These are phyloP conservation scores for Drosophila atripex DNA, from an alignment of 2,888 invertebrate species.

Conservation along the genomic window DNA sequence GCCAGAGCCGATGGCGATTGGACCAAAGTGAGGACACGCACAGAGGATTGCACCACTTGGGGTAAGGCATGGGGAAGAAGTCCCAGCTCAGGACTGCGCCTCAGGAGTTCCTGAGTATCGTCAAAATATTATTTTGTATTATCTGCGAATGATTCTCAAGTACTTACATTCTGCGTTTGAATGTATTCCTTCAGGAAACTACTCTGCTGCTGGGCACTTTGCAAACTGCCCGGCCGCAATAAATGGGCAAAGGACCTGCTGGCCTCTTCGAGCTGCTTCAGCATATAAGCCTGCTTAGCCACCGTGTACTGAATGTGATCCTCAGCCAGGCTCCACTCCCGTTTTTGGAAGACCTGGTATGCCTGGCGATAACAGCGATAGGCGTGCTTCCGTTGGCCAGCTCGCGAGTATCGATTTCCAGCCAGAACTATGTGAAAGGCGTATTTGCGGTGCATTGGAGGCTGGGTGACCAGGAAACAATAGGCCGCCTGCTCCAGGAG, in stretches of 20 bases:
- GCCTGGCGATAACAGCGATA: slow-evolving; percentile 96
- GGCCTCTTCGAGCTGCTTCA: slow-evolving; percentile 89
- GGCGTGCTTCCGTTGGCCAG: slow-evolving; percentile 96
- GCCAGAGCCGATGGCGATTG: slow-evolving; percentile 75
- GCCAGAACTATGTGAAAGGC: slow-evolving; percentile 98
- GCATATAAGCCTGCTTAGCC: slow-evolving; percentile 93
- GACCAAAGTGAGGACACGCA: slow-evolving; percentile 87
- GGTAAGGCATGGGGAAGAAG: slow-evolving; percentile 91
- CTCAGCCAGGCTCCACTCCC: slow-evolving; percentile 95
- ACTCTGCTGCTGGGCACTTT: slow-evolving; percentile 89
- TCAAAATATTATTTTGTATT: neutral
- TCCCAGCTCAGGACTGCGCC: slow-evolving; percentile 78
- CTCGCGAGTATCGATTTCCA: slow-evolving; percentile 97
- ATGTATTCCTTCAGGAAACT: slow-evolving; percentile 95
- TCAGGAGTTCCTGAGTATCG: slow-evolving; percentile 77
- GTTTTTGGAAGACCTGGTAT: slow-evolving; percentile 88
- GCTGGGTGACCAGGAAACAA: slow-evolving; percentile 89
- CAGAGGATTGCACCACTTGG: slow-evolving; percentile 87
- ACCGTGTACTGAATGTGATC: slow-evolving; percentile 98
- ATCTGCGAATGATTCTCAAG: neutral
- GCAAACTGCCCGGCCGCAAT: slow-evolving; percentile 88
- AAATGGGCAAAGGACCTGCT: slow-evolving; percentile 91
- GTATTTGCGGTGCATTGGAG: slow-evolving; percentile 93
- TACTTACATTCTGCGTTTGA: slow-evolving; percentile 90
- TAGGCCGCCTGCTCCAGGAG: slow-evolving; percentile 97